Evolutionary conservation across 1,140 invertebrate species (phyloP).

Genomic region (Cepaea nemoralis): DNA sequence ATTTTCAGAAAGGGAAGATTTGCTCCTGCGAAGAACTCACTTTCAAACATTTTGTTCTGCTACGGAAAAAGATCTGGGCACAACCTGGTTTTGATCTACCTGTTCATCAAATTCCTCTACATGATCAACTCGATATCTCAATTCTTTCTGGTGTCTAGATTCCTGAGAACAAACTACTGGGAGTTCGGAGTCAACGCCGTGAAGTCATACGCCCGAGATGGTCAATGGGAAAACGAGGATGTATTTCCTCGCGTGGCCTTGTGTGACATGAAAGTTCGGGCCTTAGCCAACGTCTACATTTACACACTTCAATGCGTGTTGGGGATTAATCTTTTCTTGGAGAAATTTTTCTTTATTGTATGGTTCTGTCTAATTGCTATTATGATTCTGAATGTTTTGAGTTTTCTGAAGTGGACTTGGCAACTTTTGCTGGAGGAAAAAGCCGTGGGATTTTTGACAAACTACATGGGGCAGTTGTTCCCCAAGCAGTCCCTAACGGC

Average conservation of each 20-base stretch:
- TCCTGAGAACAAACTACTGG: slow-evolving; percentile 70
- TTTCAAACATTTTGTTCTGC: neutral
- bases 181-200: slow-evolving; percentile 68
- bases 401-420: neutral
- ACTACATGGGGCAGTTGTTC: neutral
- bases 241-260: slow-evolving; percentile 72
- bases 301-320: slow-evolving; percentile 72
- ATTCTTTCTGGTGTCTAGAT: slow-evolving; percentile 71
- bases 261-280: slow-evolving; percentile 72
- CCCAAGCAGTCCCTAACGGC: neutral
- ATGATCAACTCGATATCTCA: slow-evolving; percentile 58
- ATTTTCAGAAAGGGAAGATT: neutral
- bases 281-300: slow-evolving; percentile 60
- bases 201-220: slow-evolving; percentile 60
- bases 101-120: slow-evolving; percentile 72
- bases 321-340: slow-evolving; percentile 74
- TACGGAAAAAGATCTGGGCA: slow-evolving; percentile 60
- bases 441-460: neutral
- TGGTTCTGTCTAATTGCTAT: neutral
- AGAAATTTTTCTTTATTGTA: slow-evolving; percentile 63
- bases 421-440: neutral
- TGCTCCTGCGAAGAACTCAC: neutral
- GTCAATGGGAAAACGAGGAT: slow-evolving; percentile 63
- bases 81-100: slow-evolving; percentile 69
- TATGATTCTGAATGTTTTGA: neutral